Percentiles rank a stretch among this genome's conserved stretches.
Evolutionary conservation across 2,797 vertebrate genomes (phyloP).

Genomic region (Phalanger gymnotis): DNA sequence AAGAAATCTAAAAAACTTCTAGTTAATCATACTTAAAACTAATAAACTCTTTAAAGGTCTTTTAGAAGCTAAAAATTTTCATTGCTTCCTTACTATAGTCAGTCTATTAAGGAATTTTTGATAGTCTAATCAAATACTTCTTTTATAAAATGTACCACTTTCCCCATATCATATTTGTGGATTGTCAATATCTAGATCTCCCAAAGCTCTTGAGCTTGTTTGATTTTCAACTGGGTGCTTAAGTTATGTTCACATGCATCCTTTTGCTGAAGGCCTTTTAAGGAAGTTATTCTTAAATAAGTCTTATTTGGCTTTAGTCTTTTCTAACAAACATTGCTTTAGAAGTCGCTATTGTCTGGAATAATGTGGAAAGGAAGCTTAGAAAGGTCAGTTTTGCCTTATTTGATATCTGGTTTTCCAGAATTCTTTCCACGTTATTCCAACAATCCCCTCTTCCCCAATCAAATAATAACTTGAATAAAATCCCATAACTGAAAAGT

Average conservation of each 20-base stretch:
- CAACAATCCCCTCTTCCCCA: constrained; percentile 53
- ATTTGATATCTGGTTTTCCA: constrained; percentile 65
- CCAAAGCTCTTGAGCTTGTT: not conserved
- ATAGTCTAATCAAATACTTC: not conserved
- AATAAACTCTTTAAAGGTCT: constrained; percentile 35
- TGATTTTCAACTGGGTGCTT: constrained; percentile 52
- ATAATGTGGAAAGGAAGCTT: constrained; percentile 28
- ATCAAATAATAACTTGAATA: constrained; percentile 64
- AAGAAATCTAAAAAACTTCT: constrained; percentile 30
- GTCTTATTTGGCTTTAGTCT: constrained; percentile 56
- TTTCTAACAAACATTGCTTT: constrained; percentile 42
- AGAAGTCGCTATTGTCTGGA: constrained; percentile 50
- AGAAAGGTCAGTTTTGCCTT: constrained; percentile 60
- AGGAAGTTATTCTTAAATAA: constrained; percentile 52
- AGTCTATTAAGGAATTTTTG: constrained; percentile 10
- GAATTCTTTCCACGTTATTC: constrained; percentile 72
- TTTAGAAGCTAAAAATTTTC: constrained; percentile 24
- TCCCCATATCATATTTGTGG: constrained; percentile 24
- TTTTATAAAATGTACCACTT: constrained; percentile 12
- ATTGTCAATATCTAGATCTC: not conserved
- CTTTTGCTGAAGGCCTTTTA: constrained; percentile 60
- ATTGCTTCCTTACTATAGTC: constrained; percentile 27
- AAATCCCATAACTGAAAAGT: not conserved
- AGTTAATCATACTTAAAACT: constrained; percentile 25
- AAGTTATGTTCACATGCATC: constrained; percentile 56